Evolutionary conservation across 2,888 invertebrate species (phyloP).

Genomic region (Prosopocoilus inquinatus): DNA sequence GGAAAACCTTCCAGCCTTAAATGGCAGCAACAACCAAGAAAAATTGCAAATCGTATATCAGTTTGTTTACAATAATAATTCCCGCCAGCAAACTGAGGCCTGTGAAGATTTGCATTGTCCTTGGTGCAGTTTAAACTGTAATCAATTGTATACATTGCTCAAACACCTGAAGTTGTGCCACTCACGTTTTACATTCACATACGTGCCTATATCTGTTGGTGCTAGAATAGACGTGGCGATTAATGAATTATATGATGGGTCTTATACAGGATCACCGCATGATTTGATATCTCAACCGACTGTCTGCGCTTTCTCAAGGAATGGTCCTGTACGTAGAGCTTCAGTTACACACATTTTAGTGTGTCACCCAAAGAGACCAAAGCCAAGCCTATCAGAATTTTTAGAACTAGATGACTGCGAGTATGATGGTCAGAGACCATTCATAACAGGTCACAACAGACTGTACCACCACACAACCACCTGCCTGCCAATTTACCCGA

Average conservation of each 20-base stretch:
- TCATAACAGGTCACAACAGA: constrained; percentile 73
- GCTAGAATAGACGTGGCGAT: constrained; percentile 93
- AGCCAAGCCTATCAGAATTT: constrained; percentile 81
- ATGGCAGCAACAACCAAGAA: constrained; percentile 45
- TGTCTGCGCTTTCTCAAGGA: constrained; percentile 68
- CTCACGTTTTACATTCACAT: constrained; percentile 89
- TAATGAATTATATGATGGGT: constrained; percentile 93
- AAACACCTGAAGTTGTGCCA: constrained; percentile 94
- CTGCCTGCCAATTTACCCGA: constrained; percentile 89
- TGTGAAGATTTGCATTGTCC: constrained; percentile 92
- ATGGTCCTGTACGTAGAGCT: constrained; percentile 70
- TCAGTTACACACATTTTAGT: constrained; percentile 77
- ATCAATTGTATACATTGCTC: constrained; percentile 80
- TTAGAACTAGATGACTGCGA: constrained; percentile 84
- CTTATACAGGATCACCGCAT: constrained; percentile 90
- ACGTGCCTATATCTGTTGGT: constrained; percentile 72
- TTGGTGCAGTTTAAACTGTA: constrained; percentile 92
- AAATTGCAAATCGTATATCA: constrained; percentile 88
- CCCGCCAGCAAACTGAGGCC: constrained; percentile 92
- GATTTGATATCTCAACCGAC: constrained; percentile 76
- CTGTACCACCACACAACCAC: constrained; percentile 94
- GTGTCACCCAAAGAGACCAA: constrained; percentile 65
- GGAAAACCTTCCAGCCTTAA: constrained; percentile 44
- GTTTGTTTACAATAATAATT: constrained; percentile 93
- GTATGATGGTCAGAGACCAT: constrained; percentile 80